Percentiles rank a stretch among this genome's conserved stretches.
Evolutionary conservation across 2,113 vertebrate genomes (phyloP).

Genomic region (Buteo buteo): DNA sequence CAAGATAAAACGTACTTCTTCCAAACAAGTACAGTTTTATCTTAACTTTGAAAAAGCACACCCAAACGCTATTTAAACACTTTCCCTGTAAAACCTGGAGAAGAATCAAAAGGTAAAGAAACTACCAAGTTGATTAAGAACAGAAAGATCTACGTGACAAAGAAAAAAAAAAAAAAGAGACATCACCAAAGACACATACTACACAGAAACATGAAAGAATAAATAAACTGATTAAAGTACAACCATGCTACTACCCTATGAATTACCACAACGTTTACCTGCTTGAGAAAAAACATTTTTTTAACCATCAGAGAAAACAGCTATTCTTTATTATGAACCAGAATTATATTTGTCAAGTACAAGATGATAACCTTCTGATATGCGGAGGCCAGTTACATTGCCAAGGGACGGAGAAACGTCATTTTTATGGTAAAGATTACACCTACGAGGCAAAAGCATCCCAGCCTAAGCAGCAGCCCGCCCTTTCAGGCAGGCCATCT

Average conservation of each 20-base stretch:
- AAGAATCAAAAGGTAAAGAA: background rate
- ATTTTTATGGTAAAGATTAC: rapidly evolving
- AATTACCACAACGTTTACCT: background rate
- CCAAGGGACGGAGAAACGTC: rapidly evolving
- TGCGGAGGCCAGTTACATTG: rapidly evolving
- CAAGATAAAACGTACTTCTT: background rate
- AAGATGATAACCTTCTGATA: rapidly evolving
- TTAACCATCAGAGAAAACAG: background rate
- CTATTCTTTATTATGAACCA: rapidly evolving
- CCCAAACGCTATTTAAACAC: background rate
- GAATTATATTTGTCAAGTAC: rapidly evolving
- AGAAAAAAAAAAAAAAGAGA: background rate
- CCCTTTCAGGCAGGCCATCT: background rate
- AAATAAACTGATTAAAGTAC: background rate
- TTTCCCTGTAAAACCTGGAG: background rate
- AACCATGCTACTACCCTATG: rapidly evolving
- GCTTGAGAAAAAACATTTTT: background rate
- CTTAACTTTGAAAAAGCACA: background rate
- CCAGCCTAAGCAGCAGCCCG: background rate
- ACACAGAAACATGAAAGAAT: background rate
- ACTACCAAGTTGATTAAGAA: background rate
- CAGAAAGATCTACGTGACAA: background rate
- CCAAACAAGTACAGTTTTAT: background rate
- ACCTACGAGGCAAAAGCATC: rapidly evolving
- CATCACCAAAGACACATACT: background rate